A percentile compares a stretch with the other conserved stretches of the same genome.
These are phyloP conservation scores for Linepithema humile DNA, from an alignment of 1,140 invertebrate species.

Conservation along the genomic window DNA sequence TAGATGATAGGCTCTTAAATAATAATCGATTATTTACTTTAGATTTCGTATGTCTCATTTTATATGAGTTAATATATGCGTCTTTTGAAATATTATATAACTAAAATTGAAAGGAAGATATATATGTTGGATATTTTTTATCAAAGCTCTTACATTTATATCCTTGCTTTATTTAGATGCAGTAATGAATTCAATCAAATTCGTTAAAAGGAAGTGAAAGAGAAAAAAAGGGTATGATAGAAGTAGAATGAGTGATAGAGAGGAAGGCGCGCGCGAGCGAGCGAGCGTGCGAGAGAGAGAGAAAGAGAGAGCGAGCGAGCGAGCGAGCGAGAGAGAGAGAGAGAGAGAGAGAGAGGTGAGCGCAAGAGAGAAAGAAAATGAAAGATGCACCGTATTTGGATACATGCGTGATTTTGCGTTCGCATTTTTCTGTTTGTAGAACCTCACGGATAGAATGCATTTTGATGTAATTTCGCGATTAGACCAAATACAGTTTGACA, in stretches of 20 bases:
- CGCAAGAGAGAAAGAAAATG: background rate
- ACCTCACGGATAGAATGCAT: conserved; percentile 66
- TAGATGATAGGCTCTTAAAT: background rate
- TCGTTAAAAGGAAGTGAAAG: background rate
- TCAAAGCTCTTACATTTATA: background rate
- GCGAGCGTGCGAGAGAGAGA: conserved; percentile 20
- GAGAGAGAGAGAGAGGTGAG: conserved; percentile 19
- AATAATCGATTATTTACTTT: background rate
- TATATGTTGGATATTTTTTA: background rate
- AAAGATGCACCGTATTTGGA: conserved; percentile 20
- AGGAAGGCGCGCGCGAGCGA: conserved; percentile 13
- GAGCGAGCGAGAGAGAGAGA: conserved; percentile 26
- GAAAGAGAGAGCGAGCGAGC: conserved; percentile 8
- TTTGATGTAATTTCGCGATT: conserved; percentile 67
- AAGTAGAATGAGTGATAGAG: conserved; percentile 28
- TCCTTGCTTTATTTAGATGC: background rate
- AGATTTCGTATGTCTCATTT: background rate
- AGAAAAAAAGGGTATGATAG: background rate
- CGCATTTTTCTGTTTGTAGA: conserved; percentile 60
- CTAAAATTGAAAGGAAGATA: background rate
- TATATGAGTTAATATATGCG: background rate
- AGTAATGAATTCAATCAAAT: conserved; percentile 10
- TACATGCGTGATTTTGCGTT: conserved; percentile 52
- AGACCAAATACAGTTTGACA: conserved; percentile 72
- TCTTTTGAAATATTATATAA: background rate